Evolutionary conservation across 2,113 vertebrate species (phyloP).

Genomic region (Hystrix brachyura): DNA sequence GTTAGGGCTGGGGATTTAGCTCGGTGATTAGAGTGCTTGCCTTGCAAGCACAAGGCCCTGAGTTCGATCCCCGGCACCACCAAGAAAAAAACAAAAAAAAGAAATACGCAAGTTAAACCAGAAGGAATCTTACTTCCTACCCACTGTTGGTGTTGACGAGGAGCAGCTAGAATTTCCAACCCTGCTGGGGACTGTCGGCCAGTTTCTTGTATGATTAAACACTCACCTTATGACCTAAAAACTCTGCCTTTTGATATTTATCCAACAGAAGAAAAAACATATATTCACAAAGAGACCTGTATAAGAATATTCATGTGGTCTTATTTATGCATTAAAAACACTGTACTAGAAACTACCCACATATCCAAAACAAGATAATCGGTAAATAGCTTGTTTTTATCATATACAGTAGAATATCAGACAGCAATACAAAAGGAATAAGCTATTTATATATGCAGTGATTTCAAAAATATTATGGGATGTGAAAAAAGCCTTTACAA

Average conservation of each 20-base stretch:
- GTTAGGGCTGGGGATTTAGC: too few relatives aligned
- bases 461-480: background rate
- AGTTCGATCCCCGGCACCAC: too few relatives aligned
- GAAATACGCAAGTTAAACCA: background rate
- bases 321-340: background rate
- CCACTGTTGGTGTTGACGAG: background rate
- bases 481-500: background rate
- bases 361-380: background rate
- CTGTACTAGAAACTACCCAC: background rate
- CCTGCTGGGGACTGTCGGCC: background rate
- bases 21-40: too few relatives aligned
- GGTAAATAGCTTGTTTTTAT: background rate
- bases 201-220: background rate
- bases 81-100: too few relatives aligned
- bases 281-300: background rate
- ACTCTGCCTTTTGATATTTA: background rate
- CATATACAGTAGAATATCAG: background rate
- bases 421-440: background rate
- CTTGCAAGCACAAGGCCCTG: too few relatives aligned
- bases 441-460: background rate
- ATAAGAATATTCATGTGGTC: background rate
- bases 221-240: background rate
- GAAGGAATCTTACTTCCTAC: background rate
- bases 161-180: too few relatives aligned
- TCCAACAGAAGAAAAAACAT: background rate